phyloP scores from a whole-genome alignment of 2,113 vertebrate genomes.

The Colaptes auratus region DNA sequence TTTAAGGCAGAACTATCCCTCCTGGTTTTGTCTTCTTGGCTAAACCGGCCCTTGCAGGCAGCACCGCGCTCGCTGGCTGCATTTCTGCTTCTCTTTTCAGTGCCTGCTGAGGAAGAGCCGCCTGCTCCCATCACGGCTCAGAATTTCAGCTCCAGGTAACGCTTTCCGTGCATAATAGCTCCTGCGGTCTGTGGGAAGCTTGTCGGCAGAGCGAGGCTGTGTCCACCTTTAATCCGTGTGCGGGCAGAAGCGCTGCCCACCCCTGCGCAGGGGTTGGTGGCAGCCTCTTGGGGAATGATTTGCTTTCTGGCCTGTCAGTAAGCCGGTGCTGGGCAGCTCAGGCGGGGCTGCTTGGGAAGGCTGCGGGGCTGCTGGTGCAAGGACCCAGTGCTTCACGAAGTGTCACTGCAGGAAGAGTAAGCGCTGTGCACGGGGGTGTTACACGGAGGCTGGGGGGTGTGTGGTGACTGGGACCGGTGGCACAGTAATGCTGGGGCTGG shows the following conservation, averaged over 20 bases:
- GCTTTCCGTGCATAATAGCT: neutral
- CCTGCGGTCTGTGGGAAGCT: neutral
- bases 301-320: neutral
- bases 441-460: rapidly evolving
- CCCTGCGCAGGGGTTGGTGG: neutral
- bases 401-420: neutral
- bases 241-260: neutral
- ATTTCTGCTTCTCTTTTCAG: neutral
- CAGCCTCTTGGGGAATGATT: neutral
- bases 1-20: constrained; percentile 52
- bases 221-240: constrained; percentile 33
- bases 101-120: neutral
- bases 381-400: neutral
- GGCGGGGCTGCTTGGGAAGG: neutral
- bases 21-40: neutral
- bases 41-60: neutral
- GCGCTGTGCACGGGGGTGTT: neutral
- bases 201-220: neutral
- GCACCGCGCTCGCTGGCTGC: rapidly evolving
- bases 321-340: neutral
- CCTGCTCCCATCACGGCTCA: neutral
- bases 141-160: neutral
- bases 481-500: too few species aligned
- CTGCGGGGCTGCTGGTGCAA: neutral
- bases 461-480: neutral